Conservation (phyloP, 2,797 vertebrate genomes). For the Podarcis lilfordi region DNA sequence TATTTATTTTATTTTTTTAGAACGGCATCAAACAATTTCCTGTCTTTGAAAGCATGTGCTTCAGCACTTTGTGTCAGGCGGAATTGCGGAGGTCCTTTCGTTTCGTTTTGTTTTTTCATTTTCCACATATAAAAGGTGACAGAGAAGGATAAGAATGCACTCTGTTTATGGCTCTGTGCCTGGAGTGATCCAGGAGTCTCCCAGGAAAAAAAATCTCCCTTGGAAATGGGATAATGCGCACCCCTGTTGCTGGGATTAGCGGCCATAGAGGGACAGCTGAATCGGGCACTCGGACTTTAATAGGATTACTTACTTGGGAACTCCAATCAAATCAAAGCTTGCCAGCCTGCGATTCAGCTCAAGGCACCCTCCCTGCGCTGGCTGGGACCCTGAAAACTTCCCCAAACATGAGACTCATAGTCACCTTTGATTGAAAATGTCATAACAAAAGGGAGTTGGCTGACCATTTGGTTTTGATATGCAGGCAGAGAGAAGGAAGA, state of each 20-base stretch:
- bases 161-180: constrained; percentile 41
- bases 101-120: background rate
- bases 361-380: background rate
- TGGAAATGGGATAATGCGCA: constrained; percentile 31
- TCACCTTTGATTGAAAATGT: background rate
- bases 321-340: constrained; percentile 52
- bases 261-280: constrained; percentile 47
- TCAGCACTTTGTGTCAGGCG: constrained; percentile 3
- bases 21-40: background rate
- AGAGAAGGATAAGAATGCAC: constrained; percentile 11
- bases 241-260: constrained; percentile 64
- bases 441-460: background rate
- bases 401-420: background rate
- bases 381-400: background rate
- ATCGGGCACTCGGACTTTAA: constrained; percentile 57
- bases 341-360: constrained; percentile 16
- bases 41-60: background rate
- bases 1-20: background rate
- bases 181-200: constrained; percentile 9
- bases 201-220: constrained; percentile 19
- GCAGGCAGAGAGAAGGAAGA: constrained; percentile 6
- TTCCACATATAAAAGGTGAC: constrained; percentile 19
- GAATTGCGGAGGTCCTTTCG: background rate
- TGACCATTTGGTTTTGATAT: constrained; percentile 28
- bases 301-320: constrained; percentile 62